Conservation (phyloP, 2,888 invertebrate species). For the Ophonus ardosiacus region DNA sequence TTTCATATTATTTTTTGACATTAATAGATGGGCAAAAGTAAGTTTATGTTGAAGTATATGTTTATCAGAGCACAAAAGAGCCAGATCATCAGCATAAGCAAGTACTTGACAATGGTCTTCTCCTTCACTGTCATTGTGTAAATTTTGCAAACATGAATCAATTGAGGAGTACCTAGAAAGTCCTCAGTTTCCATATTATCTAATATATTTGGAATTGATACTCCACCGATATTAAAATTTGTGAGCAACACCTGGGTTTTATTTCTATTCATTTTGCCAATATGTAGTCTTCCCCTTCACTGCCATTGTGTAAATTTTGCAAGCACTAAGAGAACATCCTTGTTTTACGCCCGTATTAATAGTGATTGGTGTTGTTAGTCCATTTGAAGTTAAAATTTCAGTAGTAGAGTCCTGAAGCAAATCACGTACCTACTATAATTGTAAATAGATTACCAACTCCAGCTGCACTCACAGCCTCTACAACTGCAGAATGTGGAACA, state of each 20-base stretch:
- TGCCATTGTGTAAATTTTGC: not conserved
- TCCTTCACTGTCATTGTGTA: not conserved
- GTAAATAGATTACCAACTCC: too few species aligned
- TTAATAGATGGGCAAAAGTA: not conserved
- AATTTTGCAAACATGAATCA: not conserved
- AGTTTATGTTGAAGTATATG: not conserved
- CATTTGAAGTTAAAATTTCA: not conserved
- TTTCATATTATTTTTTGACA: not conserved
- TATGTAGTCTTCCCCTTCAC: too few species aligned
- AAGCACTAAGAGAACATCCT: constrained; percentile 24
- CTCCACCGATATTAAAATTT: too few species aligned
- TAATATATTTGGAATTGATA: too few species aligned
- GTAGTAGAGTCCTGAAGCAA: constrained; percentile 11
- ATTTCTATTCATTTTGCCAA: too few species aligned
- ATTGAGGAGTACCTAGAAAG: not conserved
- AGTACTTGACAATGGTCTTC: not conserved
- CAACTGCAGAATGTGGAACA: constrained; percentile 70
- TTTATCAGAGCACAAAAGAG: not conserved
- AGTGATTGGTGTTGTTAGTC: not conserved
- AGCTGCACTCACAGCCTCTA: constrained; percentile 65
- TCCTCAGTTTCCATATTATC: not conserved
- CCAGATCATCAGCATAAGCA: not conserved
- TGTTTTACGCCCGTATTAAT: constrained; percentile 4
- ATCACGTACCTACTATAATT: not conserved
- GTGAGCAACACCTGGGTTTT: too few species aligned